These are phyloP conservation scores for Clupea harengus DNA, from an alignment of 2,113 vertebrate species.

Conservation along the genomic window DNA sequence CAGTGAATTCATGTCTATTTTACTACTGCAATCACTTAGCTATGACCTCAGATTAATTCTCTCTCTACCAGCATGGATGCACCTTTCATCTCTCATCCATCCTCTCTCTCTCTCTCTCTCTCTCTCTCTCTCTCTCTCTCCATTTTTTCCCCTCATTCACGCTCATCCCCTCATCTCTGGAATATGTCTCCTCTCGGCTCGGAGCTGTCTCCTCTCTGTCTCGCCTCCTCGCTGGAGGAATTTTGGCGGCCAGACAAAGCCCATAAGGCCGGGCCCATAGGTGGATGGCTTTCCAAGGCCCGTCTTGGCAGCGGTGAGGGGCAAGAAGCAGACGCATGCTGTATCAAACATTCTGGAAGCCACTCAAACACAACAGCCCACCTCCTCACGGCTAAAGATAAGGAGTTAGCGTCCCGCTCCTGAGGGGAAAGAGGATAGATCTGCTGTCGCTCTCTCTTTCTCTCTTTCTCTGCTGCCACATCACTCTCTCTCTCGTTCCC, in stretches of 20 bases:
- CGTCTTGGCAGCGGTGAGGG: slow-evolving; percentile 31
- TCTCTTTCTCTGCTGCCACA: neutral
- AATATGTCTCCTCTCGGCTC: slow-evolving; percentile 26
- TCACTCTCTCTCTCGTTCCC: neutral
- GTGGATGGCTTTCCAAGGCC: slow-evolving; percentile 39
- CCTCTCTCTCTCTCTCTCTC: too few species aligned
- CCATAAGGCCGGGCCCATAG: slow-evolving; percentile 45
- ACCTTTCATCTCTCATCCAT: neutral
- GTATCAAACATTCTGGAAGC: slow-evolving; percentile 42
- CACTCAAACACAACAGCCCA: slow-evolving; percentile 38
- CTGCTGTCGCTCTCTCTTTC: neutral
- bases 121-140: neutral
- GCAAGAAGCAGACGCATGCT: neutral
- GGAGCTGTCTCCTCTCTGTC: slow-evolving; percentile 29
- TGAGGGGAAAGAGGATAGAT: neutral
- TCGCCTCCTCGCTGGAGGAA: slow-evolving; percentile 40
- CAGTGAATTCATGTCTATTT: slow-evolving; percentile 2
- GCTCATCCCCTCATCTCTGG: slow-evolving; percentile 19
- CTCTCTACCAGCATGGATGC: neutral
- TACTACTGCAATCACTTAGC: neutral
- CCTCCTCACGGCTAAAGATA: slow-evolving; percentile 30
- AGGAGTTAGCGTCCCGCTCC: neutral
- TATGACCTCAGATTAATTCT: neutral
- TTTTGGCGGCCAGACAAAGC: slow-evolving; percentile 43
- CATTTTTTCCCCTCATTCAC: neutral